A percentile compares a stretch with the other conserved stretches of the same genome.
Evolutionary conservation across 1,140 invertebrate species (phyloP).

Genomic region (fruit fly (Drosophila melanogaster)): Release_6_plus_ISO1_MT NC_004354.4:2398501-2399000

Average conservation of each 20-base stretch:
- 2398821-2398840: constrained; percentile 43
- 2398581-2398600: constrained; percentile 44
- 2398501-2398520: constrained; percentile 84
- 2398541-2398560: constrained; percentile 53
- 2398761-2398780: constrained; percentile 12
- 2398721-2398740: constrained; percentile 56
- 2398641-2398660: neutral
- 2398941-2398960: neutral
- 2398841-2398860: constrained; percentile 63
- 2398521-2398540: constrained; percentile 79
- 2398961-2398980: constrained; percentile 50
- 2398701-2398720: constrained; percentile 54
- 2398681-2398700: constrained; percentile 40
- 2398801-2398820: constrained; percentile 24
- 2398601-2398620: constrained; percentile 46
- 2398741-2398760: constrained; percentile 27
- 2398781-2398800: constrained; percentile 3
- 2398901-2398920: constrained; percentile 45
- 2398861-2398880: constrained; percentile 15
- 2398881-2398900: constrained; percentile 51
- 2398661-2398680: neutral
- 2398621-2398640: constrained; percentile 65
- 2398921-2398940: constrained; percentile 6
- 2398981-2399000: constrained; percentile 76
- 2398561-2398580: neutral